These are phyloP conservation scores for Chondrilla cf. caribensis DNA, from an alignment of 37 sponge, comb jelly and placozoan species.

Conservation along the genomic window DNA sequence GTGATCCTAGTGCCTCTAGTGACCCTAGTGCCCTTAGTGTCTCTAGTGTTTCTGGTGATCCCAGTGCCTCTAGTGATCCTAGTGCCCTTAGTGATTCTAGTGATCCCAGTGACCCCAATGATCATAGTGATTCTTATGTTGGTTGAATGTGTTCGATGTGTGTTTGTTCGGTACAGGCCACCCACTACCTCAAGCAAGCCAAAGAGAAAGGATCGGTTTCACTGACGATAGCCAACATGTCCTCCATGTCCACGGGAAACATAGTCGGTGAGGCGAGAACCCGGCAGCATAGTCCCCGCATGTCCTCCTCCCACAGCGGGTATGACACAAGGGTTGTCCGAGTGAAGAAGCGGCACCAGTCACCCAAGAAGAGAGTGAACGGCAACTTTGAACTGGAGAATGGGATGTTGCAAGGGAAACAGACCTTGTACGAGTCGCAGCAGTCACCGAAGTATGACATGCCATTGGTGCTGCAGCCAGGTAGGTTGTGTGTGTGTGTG, in stretches of 20 bases:
- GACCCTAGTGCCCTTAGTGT: too few species aligned
- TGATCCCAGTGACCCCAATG: too few species aligned
- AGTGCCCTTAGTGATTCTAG: too few species aligned
- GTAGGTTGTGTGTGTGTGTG: neutral
- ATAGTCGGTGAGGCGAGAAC: neutral
- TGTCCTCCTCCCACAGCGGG: neutral
- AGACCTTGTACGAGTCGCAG: neutral
- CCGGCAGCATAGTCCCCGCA: neutral
- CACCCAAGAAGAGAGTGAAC: conserved; percentile 4
- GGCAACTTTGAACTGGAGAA: neutral
- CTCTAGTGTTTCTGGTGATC: too few species aligned
- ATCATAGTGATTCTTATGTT: neutral
- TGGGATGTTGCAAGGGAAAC: neutral
- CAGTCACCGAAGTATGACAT: neutral
- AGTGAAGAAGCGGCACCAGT: neutral
- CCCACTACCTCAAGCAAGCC: conserved; percentile 35
- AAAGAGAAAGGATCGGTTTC: conserved; percentile 31
- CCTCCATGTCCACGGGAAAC: neutral
- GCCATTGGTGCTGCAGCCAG: neutral
- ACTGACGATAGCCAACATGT: conserved; percentile 30
- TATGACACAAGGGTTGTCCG: conserved; percentile 7
- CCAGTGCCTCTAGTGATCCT: too few species aligned
- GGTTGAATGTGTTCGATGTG: too few species aligned
- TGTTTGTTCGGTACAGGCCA: conserved; percentile 30
- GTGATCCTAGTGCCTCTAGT: too few species aligned